phyloP scores from a whole-genome alignment of 1,140 invertebrate genomes.

The Scaptomyza hsui region DNA sequence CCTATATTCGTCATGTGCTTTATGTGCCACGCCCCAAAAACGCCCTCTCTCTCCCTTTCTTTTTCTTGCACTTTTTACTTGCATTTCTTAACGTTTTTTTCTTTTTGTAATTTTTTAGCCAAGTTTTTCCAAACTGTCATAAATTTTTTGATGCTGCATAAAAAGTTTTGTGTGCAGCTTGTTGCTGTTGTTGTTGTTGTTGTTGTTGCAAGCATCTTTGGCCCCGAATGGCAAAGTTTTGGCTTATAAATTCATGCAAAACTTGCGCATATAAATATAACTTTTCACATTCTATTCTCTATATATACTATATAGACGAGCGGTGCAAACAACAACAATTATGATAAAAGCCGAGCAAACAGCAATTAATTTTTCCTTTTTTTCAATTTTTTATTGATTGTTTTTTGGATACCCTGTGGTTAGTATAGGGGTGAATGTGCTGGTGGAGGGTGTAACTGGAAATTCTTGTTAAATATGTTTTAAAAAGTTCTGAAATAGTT shows the following conservation, averaged over 20 bases:
- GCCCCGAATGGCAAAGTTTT: slow-evolving; percentile 53
- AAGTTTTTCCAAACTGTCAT: slow-evolving; percentile 81
- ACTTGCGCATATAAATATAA: slow-evolving; percentile 73
- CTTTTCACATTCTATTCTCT: slow-evolving; percentile 59
- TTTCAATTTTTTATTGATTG: slow-evolving; percentile 43
- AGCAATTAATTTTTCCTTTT: slow-evolving; percentile 64
- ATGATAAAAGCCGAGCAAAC: slow-evolving; percentile 46
- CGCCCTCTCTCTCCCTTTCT: neutral
- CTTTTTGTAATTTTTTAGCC: slow-evolving; percentile 32
- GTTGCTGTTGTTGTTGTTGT: slow-evolving; percentile 20
- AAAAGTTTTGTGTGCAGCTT: slow-evolving; percentile 40
- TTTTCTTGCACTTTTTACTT: slow-evolving; percentile 40
- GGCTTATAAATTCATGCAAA: slow-evolving; percentile 79
- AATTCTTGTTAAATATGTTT: no score
- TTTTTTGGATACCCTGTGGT: neutral
- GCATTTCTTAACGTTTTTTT: slow-evolving; percentile 46
- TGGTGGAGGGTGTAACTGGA: no score
- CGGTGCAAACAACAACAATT: slow-evolving; percentile 45
- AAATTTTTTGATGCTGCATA: slow-evolving; percentile 75
- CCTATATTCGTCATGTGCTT: slow-evolving; percentile 46
- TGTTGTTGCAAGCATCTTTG: slow-evolving; percentile 43
- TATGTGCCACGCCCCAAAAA: slow-evolving; percentile 35
- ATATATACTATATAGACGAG: no score
- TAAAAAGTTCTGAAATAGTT: no score
- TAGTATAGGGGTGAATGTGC: neutral